Evolutionary conservation across 1,140 invertebrate species (phyloP), one percentile per base, ranked within the genome.

Genomic region (Achroia grisella): DNA sequence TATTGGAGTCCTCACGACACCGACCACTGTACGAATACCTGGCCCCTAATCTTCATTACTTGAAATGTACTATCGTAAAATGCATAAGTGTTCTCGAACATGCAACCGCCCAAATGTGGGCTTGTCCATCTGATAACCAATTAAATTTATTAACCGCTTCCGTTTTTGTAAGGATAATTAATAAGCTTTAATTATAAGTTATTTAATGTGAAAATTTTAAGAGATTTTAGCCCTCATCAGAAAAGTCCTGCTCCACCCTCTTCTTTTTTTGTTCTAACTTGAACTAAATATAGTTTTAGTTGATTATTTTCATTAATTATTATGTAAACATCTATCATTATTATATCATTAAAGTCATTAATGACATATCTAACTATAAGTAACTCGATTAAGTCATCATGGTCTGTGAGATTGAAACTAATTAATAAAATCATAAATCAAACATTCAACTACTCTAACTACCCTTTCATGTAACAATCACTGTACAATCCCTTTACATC

Each of bases 141-240:
- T 56, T 51, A 51, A 44, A 29, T 42, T 28, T 31, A 52, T 52
- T 52, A 53, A 33, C 32, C 35, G 40, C 53, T 48, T 49, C 47
- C 48, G 44, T 50, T 43, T 33, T 48, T 35, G 11, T 13, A 35
- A 35, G 3, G 11, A 14, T 35, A 9, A 35, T 35, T 9, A 27
- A 39, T 17, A 39, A 2, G 1, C 10, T 10, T 23, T 23, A 39
- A 39, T 11, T 4, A 13, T 11, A 23, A n/a, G n/a, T 10, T 23
- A 23, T 39, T n/a, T 39, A 23, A 39, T 23, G 8, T 14, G 10
- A 10, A 10, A 9, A 12, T 17, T n/a, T 17, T 1, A n/a, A 27
- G 14, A 13, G 13, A 12, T 35, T 35, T 35, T 13, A 8, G 10
- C 34, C n/a, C 13, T 13, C 12, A 35, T 35, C 10, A 12, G 4